Base-by-base conservation (phyloP, 1,140 invertebrate species). In the Stegodyphus mimosarum region DNA sequence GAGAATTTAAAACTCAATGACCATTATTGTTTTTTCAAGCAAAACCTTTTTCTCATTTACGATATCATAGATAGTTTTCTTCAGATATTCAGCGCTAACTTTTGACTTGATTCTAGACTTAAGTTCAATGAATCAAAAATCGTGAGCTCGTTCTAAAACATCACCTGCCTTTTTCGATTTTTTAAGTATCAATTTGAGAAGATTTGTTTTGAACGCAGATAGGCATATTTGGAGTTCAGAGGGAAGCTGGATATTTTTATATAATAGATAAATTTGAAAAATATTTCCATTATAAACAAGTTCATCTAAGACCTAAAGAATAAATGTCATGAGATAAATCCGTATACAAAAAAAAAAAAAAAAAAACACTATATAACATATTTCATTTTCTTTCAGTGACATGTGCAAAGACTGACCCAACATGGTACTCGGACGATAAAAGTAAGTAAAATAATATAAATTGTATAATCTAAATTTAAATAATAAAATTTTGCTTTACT, bases 341-440 rank as follows among this genome's bases (percentile, higher is more conserved):
- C 9, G 15, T 60, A 2, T 10, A 60, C 15, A 60, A 2, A 10
- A 60, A 5, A 15, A 60, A 60, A 60, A 10, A 60, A 5, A 10
- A 60, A 60, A 10, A 10, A 9, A 60, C 0, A 60, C 5, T 10
- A 60, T 5, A 10, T 75, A 7, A 79, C n/a, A 74, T 60, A 49
- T 6, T 71, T 53, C 49, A 49, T 76, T 18, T 33, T 63, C 18
- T 83, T 84, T 55, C 33, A 77, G 73, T 77, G 33, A 48, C 74
- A 2, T 78, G 79, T 73, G 80, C 75, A 7, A 84, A 83, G 33
- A n/a, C 10, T 51, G 73, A 77, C 63, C 77, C 73, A 33, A 87
- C 87, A 49, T 85, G 84, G 75, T 87, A 77, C 72, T 86, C 77
- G 33, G 87, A 87, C 51, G 85, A 87, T 72, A 81, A 80, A 67